Percentiles rank a stretch among this genome's conserved stretches.
These are phyloP conservation scores for Tapera naevia DNA, from an alignment of 2,797 vertebrate species.

Conservation along the genomic window DNA sequence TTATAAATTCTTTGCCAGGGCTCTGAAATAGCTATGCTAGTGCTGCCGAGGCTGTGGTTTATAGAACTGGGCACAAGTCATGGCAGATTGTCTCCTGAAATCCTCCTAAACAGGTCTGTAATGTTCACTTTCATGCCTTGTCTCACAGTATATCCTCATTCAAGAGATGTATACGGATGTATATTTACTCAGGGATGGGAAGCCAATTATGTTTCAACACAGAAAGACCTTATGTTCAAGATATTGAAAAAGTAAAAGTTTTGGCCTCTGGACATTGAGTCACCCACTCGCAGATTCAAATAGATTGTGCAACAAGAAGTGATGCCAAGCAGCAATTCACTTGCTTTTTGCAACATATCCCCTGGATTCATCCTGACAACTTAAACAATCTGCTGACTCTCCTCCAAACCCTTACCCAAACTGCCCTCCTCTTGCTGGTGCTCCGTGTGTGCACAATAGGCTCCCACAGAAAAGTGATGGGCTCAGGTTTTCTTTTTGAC, in stretches of 20 bases:
- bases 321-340: not conserved
- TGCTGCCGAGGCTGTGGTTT: not conserved
- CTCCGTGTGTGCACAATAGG: not conserved
- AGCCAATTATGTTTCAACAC: not conserved
- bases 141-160: not conserved
- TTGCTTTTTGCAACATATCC: not conserved
- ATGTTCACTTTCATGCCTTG: rapidly evolving
- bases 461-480: not conserved
- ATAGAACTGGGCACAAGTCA: not conserved
- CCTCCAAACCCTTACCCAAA: not conserved
- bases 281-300: not conserved
- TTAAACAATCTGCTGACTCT: not conserved
- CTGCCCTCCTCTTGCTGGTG: not conserved
- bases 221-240: not conserved
- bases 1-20: not conserved
- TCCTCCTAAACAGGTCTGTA: not conserved
- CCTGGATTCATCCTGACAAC: not conserved
- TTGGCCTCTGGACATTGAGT: not conserved
- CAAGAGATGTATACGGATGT: not conserved
- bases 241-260: not conserved
- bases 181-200: not conserved
- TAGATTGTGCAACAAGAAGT: not conserved
- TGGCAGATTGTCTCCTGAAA: not conserved
- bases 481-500: not conserved
- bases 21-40: not conserved